Evolutionary conservation across 2,888 invertebrate species (phyloP).

Genomic region (Orchesellides sinensis): DNA sequence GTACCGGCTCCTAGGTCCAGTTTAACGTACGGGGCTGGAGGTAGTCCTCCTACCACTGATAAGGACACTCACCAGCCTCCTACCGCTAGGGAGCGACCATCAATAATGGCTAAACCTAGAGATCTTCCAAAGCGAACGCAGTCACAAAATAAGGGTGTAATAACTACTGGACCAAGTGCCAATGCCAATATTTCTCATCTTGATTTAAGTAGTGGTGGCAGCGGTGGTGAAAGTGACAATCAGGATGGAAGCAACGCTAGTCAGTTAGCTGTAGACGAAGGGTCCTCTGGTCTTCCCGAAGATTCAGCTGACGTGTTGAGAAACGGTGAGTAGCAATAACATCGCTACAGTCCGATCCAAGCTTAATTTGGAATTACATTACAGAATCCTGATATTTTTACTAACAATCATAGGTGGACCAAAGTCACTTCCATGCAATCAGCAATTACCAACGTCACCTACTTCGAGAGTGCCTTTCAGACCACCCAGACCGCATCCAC

Average conservation of each 20-base stretch:
- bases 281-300: neutral
- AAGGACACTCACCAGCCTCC: conserved; percentile 48
- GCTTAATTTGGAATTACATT: no score
- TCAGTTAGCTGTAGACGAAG: conserved; percentile 13
- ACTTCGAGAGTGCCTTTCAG: conserved; percentile 53
- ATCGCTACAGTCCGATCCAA: neutral
- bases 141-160: conserved; percentile 53
- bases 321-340: conserved; percentile 54
- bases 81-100: conserved; percentile 67
- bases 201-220: conserved; percentile 28
- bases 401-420: conserved; percentile 38
- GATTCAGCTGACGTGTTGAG: conserved; percentile 36
- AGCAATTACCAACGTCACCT: conserved; percentile 39
- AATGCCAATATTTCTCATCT: neutral
- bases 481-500: conserved; percentile 72
- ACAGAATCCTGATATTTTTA: neutral
- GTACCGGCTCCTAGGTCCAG: conserved; percentile 72
- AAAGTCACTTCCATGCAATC: conserved; percentile 45
- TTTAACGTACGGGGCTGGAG: conserved; percentile 47
- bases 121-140: conserved; percentile 68
- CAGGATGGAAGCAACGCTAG: conserved; percentile 46
- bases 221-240: conserved; percentile 57
- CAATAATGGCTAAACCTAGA: conserved; percentile 71
- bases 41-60: conserved; percentile 21
- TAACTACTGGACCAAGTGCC: neutral